phyloP scores from a whole-genome alignment of 2,888 invertebrate species.

The Oscheius sp. region DNA sequence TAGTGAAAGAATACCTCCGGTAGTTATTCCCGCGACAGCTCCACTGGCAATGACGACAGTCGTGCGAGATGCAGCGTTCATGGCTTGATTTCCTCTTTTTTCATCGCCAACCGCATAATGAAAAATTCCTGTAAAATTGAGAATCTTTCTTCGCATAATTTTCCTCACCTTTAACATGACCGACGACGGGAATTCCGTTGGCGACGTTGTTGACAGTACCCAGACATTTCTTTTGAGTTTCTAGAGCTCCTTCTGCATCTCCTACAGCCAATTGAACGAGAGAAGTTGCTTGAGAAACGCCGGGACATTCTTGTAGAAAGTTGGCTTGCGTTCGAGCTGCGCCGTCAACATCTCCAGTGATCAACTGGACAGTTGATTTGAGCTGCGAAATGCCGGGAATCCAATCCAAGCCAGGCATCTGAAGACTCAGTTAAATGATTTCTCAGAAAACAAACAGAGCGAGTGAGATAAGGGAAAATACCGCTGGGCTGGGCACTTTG shows the following conservation, averaged over 20 bases:
- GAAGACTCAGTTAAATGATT: too few species aligned
- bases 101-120: constrained; percentile 15
- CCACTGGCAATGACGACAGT: constrained; percentile 25
- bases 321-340: not conserved
- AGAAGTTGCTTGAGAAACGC: not conserved
- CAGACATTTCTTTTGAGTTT: not conserved
- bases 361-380: not conserved
- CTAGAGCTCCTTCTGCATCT: not conserved
- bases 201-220: not conserved
- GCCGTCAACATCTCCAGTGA: constrained; percentile 2
- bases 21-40: not conserved
- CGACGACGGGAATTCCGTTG: constrained; percentile 6
- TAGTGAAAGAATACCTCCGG: constrained; percentile 5
- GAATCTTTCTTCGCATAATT: not conserved
- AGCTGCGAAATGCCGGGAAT: constrained; percentile 1
- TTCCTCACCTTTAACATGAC: constrained; percentile 6
- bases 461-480: too few species aligned
- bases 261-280: not conserved
- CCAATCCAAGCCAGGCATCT: not conserved
- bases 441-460: too few species aligned
- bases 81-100: not conserved
- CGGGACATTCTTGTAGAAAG: constrained; percentile 1
- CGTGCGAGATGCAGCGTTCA: constrained; percentile 9
- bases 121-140: not conserved
- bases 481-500: too few species aligned